Base-by-base conservation (phyloP, 2,888 invertebrate genomes). In the Diaphora mendica region DNA sequence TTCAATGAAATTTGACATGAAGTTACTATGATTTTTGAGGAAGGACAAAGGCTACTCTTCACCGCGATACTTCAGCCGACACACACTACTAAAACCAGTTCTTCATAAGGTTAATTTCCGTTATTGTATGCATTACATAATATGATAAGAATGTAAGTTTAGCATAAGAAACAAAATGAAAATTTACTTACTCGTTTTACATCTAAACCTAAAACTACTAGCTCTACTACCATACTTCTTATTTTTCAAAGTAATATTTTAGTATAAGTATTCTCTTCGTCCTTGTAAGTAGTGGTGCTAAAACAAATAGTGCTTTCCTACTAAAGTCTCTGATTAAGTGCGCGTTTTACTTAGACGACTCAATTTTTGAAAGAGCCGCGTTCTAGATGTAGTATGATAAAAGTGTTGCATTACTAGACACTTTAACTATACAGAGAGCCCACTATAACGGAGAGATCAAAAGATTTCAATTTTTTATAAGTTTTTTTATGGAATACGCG, bases 311-410 rank as follows among this genome's bases (percentile, higher is more conserved):
- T 70, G 30, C 39, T 76, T 76, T 76, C 71, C 70, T 73, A 77
- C 72, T 70, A 73, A 81, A 79, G 59, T 79, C 82, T 65, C 67
- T 83, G 82, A 82, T 82, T 78, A 83, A 82, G 79, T 82, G 74
- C 69, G 33, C 75, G 44, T 76, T 83, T 75, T 77, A 82, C 83
- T 83, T 83, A 81, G 77, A 79, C 70, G 77, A 77, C 13, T 74
- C 76, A 55, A 74, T 74, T 79, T 81, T 68, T 51, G 72, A 62
- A 48, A 70, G 71, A 74, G 76, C 64, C 35, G 66, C 64, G 62
- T 26, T 78, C 26, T 23, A 59, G 44, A 42, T 71, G 30, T 67
- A 59, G 42, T 33, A 67, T 59, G 44, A 66, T 59, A 59, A 59
- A 13, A 55, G 26, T 59, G 59, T 59, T 13, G 26, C 13, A 59